Conservation (phyloP, 2,888 invertebrate species). For the Allacma fusca region DNA sequence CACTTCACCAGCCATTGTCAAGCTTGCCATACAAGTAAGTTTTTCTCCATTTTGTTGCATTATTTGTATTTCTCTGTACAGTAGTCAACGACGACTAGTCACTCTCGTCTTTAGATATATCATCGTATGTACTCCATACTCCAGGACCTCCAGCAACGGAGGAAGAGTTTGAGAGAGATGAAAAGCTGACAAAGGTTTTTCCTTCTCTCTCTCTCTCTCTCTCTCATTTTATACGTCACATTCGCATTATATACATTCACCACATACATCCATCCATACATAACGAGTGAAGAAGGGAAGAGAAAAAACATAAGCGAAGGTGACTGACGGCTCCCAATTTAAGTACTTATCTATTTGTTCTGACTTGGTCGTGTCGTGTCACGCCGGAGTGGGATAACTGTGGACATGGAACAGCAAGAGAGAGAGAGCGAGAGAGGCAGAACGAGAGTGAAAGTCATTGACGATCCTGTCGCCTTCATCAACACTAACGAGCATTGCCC, state of each 20-base stretch:
- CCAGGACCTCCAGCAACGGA: too few relatives aligned
- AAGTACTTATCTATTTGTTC: conserved; percentile 41
- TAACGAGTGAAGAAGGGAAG: background rate
- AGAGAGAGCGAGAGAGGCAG: conserved; percentile 20
- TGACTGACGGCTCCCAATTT: conserved; percentile 41
- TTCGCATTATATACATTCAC: background rate
- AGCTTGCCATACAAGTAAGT: conserved; percentile 77
- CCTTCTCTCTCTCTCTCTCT: background rate
- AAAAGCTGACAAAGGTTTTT: conserved; percentile 7
- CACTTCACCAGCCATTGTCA: conserved; percentile 81
- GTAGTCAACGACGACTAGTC: too few relatives aligned
- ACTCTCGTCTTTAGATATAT: too few relatives aligned
- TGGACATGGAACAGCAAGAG: conserved; percentile 1
- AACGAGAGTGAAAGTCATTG: conserved; percentile 43
- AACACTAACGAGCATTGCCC: conserved; percentile 50
- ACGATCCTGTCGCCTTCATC: conserved; percentile 43
- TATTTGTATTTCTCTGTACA: conserved; percentile 4
- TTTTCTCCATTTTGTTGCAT: conserved; percentile 23
- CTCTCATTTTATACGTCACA: conserved; percentile 17
- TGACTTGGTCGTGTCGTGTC: conserved; percentile 32
- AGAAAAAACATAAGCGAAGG: conserved; percentile 12
- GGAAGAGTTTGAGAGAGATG: background rate
- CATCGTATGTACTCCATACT: too few relatives aligned
- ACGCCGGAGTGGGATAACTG: conserved; percentile 1
- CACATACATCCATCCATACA: background rate